These are phyloP conservation scores for Poliocrania exsul DNA, from an alignment of 2,797 vertebrate species.

Conservation along the genomic window DNA sequence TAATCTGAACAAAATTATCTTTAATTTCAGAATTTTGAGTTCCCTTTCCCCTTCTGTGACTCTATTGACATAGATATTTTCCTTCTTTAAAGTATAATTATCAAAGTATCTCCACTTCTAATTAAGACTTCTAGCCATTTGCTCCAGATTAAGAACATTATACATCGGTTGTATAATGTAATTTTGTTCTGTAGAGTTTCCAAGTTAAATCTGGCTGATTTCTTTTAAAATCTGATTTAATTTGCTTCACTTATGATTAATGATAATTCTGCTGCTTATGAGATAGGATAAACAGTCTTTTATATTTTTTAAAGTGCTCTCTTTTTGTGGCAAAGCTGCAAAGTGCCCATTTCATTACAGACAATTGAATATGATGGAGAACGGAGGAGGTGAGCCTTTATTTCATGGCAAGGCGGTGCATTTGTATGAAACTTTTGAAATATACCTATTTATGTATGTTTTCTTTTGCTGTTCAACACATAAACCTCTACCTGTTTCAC, in stretches of 20 bases:
- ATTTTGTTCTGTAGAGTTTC: neutral
- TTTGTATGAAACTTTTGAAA: neutral
- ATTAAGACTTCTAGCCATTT: neutral
- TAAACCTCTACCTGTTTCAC: neutral
- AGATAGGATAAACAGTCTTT: neutral
- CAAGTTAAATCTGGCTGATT: neutral
- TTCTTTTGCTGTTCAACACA: neutral
- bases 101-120: neutral
- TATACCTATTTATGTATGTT: neutral
- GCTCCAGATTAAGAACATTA: neutral
- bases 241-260: neutral
- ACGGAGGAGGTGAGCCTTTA: neutral
- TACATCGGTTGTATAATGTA: neutral
- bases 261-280: neutral
- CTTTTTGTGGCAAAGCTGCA: neutral
- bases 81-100: neutral
- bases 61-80: neutral
- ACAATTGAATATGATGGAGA: neutral
- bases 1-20: neutral
- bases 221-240: accelerated
- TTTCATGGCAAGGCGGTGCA: accelerated
- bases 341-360: neutral
- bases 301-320: neutral
- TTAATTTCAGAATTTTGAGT: neutral
- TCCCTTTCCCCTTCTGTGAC: neutral